Base-by-base conservation (phyloP, 1,140 invertebrate genomes). In the Antheraea pernyi region DNA sequence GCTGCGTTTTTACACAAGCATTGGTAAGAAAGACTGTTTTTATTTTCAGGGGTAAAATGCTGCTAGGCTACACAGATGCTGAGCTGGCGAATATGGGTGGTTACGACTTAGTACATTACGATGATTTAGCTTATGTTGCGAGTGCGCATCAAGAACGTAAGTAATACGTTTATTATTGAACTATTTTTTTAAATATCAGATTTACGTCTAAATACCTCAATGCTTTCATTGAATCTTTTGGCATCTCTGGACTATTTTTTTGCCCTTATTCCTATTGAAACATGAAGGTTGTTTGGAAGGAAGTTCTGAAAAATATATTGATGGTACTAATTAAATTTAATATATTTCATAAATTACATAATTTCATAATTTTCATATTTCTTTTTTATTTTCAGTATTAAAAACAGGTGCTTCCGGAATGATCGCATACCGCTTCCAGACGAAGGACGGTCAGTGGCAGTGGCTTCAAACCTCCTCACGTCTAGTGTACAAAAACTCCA, bases 61-160 rank as follows among this genome's bases (percentile, higher is more conserved):
- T 99, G 65, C 94, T 99, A 67, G 98, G 98, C 6, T 99, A 98
- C 88, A 96, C 97, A 3, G 98, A 99, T 85, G 94, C 96, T 0
- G 99, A 99, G 85, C 91, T 99, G 61, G 95, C 97, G 3, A 97
- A 97, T 78, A 96, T 98, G 93, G 98, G 98, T 37, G 98, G 98
- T 69, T 99, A 99, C 91, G 98, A 99, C 93, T 94, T 99, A 81
- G 97, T 99, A 65, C 98, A 99, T 93, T 99, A 98, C 81, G 98
- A 99, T 86, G 99, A 99, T 91, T 93, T 99, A 60, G 97, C 97
- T 3, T 99, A 99, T 86, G 98, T 99, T 9, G 97, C 98, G n/a
- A 98, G 97, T 81, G 99, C 99, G 63, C 99, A 99, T 93, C 98
- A 99, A 95, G 98, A 99, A 96, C 94, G 99, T 99, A 95, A 97